Evolutionary conservation across 2,797 vertebrate species (phyloP).

Genomic region (Tarsius wallacei): DNA sequence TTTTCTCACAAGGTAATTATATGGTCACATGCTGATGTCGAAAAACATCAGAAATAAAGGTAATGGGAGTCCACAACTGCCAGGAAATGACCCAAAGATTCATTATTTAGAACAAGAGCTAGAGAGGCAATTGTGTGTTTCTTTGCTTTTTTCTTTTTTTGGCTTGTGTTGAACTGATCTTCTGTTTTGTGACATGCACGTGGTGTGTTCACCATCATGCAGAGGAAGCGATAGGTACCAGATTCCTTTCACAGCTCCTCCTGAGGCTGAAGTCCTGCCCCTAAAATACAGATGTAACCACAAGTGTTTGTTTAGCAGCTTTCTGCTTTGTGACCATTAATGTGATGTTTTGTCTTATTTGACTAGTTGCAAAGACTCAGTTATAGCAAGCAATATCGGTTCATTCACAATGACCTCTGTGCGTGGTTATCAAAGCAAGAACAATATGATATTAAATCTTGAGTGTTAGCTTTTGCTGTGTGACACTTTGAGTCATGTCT

Average conservation of each 20-base stretch:
- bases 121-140: fast-evolving
- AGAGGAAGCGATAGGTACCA: not conserved
- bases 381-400: too few relatives aligned
- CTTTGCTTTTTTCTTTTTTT: not conserved
- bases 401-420: not conserved
- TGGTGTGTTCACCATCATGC: fast-evolving
- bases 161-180: not conserved
- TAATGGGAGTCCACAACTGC: not conserved
- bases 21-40: fast-evolving
- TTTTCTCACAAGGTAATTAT: not conserved
- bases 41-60: not conserved
- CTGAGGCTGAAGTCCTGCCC: not conserved
- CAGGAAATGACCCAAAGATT: not conserved
- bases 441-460: not conserved
- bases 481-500: too few relatives aligned
- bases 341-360: not conserved
- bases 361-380: not conserved
- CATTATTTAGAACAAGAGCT: not conserved
- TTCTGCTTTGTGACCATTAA: not conserved
- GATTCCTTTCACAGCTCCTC: not conserved
- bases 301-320: not conserved
- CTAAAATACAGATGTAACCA: not conserved
- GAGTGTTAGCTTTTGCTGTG: not conserved
- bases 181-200: fast-evolving
- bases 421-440: not conserved